Evolutionary conservation across 2,797 vertebrate species (phyloP).

Genomic region (Lepus oiostolus): DNA sequence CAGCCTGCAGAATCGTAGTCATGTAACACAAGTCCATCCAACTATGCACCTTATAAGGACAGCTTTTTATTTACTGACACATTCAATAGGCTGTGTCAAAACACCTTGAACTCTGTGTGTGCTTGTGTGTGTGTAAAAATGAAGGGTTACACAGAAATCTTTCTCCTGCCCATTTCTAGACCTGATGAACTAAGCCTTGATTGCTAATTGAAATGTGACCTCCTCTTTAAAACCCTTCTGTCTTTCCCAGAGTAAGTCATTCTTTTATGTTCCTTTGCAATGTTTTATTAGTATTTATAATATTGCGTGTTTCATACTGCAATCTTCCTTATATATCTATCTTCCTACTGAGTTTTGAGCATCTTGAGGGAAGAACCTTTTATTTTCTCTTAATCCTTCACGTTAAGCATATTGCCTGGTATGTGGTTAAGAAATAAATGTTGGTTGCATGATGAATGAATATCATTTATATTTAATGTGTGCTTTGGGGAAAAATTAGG

Average conservation of each 20-base stretch:
- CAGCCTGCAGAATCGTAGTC: neutral
- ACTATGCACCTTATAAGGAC: neutral
- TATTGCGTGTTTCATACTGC: conserved; percentile 1
- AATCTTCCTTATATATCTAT: neutral
- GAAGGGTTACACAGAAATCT: neutral
- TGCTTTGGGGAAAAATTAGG: conserved; percentile 9
- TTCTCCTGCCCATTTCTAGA: neutral
- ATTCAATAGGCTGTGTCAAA: neutral
- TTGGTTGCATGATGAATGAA: neutral
- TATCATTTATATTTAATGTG: conserved; percentile 44
- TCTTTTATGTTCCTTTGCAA: neutral
- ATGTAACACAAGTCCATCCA: neutral
- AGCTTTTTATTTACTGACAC: conserved; percentile 8
- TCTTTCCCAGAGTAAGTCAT: neutral
- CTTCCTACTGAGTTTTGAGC: neutral
- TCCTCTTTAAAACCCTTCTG: neutral
- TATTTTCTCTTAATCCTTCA: conserved; percentile 6
- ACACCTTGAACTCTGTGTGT: neutral
- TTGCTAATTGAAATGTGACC: neutral
- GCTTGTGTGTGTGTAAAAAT: neutral
- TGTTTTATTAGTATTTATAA: conserved; percentile 38
- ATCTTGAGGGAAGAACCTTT: neutral
- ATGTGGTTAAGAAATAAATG: conserved; percentile 7
- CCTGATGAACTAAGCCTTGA: neutral
- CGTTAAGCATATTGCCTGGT: neutral